Evolutionary conservation across 2,888 invertebrate genomes (phyloP), one percentile per base, ranked within the genome.

Genomic region (Thyatira batis): DNA sequence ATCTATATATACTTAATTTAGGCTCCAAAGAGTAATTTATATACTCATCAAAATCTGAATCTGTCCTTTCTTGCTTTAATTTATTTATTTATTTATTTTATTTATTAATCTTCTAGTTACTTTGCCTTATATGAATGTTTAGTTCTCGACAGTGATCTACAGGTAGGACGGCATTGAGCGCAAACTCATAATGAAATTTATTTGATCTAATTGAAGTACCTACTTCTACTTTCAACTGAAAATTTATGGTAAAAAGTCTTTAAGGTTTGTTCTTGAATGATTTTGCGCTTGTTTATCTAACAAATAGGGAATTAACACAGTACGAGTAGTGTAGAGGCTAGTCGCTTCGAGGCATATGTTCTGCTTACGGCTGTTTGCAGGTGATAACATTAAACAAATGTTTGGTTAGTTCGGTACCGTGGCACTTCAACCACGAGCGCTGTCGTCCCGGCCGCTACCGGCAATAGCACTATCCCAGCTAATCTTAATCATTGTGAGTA

Each of bases 371-470:
- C 87, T 85, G 80, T 85, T 89, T 89, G 78, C 90, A 92, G 89
- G 89, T 90, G 90, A 91, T 92, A 90, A 92, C 86, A 91, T 88
- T 76, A 90, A 90, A 85, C 84, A 86, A 90, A 90, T 92, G 88
- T 91, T 91, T 89, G 85, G 83, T 88, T 92, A 92, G 92, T 91
- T 88, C 92, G 92, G 67, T 92, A 92, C 84, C 88, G 89, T 65
- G 89, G 85, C 69, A 77, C 89, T 64, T 49, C 58, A 23, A 55
- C 64, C 10, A 45, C 52, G 60, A 61, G 71, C n/a, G 54, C 63
- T 60, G 57, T 66, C 54, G 53, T 71, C 23, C 57, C 80, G 59
- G 73, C 66, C 67, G 74, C 71, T 51, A 61, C 76, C 61, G 67
- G 60, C 73, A 87, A 84, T 80, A 73, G 63, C 66, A 88, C 87